phyloP scores from a whole-genome alignment of 1,140 invertebrate species.

The Bombyx mandarina region DNA sequence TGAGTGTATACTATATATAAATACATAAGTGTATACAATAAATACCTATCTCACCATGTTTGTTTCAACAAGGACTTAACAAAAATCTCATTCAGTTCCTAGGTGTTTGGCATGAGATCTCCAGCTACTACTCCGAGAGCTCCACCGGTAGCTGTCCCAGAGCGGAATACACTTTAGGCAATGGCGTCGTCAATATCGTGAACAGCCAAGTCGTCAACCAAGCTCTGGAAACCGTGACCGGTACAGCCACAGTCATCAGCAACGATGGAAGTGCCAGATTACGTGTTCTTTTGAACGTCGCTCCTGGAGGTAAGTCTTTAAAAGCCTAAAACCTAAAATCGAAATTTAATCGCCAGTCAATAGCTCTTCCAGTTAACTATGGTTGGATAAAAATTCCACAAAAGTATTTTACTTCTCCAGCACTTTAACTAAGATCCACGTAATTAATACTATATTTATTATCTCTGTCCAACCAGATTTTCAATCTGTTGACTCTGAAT shows the following conservation, averaged over 20 bases:
- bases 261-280: slow-evolving; percentile 33
- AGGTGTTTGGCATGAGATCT: slow-evolving; percentile 51
- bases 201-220: slow-evolving; percentile 48
- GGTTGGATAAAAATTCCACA: no score
- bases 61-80: neutral
- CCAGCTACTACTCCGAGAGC: slow-evolving; percentile 40
- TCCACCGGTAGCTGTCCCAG: slow-evolving; percentile 31
- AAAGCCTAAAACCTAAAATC: no score
- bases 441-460: no score
- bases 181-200: slow-evolving; percentile 23
- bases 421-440: no score
- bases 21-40: neutral
- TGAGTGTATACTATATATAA: neutral
- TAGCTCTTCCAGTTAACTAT: no score
- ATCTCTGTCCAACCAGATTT: no score
- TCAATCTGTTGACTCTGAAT: no score
- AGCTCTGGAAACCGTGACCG: slow-evolving; percentile 27
- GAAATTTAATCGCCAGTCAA: no score
- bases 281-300: slow-evolving; percentile 29
- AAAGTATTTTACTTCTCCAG: no score
- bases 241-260: slow-evolving; percentile 28
- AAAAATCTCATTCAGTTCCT: slow-evolving; percentile 32
- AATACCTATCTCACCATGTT: neutral
- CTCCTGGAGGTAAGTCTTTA: slow-evolving; percentile 23
- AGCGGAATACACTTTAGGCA: slow-evolving; percentile 30